A percentile compares a stretch with the other conserved stretches of the same genome.
phyloP scores from a whole-genome alignment of 2,113 vertebrate species.

The Odontophorus gujanensis region DNA sequence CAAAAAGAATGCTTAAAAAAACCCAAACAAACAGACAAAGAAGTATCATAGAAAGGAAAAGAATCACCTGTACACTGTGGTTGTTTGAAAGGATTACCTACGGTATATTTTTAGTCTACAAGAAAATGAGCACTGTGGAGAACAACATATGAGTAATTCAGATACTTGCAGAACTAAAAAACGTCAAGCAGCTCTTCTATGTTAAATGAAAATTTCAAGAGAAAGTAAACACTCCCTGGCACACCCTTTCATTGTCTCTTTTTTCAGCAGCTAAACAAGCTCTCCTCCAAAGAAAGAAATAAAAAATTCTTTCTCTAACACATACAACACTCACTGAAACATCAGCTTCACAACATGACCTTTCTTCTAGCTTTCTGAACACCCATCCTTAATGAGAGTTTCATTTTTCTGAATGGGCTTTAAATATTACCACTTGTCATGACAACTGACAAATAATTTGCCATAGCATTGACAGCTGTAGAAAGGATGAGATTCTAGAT shows the following conservation, averaged over 20 bases:
- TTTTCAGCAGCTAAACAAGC: not conserved
- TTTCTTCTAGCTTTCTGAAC: not conserved
- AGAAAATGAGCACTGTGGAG: not conserved
- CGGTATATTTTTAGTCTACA: not conserved
- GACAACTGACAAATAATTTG: conserved; percentile 16
- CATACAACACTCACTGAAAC: not conserved
- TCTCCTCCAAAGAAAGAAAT: not conserved
- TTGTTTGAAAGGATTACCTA: not conserved
- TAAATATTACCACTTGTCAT: conserved; percentile 22
- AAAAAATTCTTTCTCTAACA: not conserved
- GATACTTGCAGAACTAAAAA: not conserved
- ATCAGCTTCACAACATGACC: not conserved
- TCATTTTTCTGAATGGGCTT: conserved; percentile 4
- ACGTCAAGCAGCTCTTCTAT: not conserved
- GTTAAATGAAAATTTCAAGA: not conserved
- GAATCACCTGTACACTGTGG: not conserved
- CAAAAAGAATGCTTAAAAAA: not conserved
- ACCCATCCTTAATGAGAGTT: not conserved
- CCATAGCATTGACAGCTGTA: not conserved
- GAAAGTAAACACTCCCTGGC: accelerated
- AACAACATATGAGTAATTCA: not conserved
- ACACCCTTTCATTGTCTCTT: not conserved
- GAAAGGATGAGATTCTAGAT: not conserved
- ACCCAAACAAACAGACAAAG: no score
- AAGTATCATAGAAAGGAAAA: not conserved